Percentiles rank a stretch among this genome's conserved stretches.
These are phyloP conservation scores for Uromys caudimaculatus DNA, from an alignment of 2,797 vertebrate species.

Conservation along the genomic window DNA sequence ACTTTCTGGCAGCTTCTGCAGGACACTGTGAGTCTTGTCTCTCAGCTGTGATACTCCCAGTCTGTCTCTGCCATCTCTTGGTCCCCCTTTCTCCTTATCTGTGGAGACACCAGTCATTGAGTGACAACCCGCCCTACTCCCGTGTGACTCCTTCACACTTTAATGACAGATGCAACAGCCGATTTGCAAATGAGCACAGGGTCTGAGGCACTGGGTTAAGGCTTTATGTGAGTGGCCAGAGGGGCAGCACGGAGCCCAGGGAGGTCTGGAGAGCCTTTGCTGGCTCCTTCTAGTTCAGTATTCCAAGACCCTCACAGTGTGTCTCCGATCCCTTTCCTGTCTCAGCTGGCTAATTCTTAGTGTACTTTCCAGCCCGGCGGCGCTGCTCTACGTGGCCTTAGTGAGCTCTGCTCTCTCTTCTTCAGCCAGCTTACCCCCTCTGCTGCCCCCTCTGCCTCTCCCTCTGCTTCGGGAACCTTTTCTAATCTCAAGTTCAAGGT, in stretches of 20 bases:
- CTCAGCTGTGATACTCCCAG: rapidly evolving
- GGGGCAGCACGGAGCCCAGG: not conserved
- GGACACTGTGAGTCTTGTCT: rapidly evolving
- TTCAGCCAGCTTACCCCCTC: not conserved
- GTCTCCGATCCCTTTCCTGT: rapidly evolving
- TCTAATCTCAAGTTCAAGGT: not conserved
- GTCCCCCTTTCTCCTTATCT: not conserved
- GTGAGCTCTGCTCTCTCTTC: not conserved
- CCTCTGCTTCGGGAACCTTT: too few relatives aligned
- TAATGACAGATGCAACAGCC: not conserved
- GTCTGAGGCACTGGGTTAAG: not conserved
- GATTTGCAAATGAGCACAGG: not conserved
- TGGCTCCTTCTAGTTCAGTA: rapidly evolving
- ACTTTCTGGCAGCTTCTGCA: not conserved
- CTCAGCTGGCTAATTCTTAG: rapidly evolving
- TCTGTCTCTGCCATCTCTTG: not conserved
- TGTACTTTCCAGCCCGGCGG: not conserved
- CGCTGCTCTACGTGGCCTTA: not conserved
- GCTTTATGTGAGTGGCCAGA: rapidly evolving
- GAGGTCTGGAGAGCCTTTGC: not conserved
- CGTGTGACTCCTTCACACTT: not conserved
- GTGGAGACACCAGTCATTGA: not conserved
- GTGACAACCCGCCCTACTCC: not conserved
- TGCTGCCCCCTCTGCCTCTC: too few relatives aligned
- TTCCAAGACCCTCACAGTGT: rapidly evolving